phyloP scores from a whole-genome alignment of 2,797 vertebrate species.

The Sardinella longiceps region DNA sequence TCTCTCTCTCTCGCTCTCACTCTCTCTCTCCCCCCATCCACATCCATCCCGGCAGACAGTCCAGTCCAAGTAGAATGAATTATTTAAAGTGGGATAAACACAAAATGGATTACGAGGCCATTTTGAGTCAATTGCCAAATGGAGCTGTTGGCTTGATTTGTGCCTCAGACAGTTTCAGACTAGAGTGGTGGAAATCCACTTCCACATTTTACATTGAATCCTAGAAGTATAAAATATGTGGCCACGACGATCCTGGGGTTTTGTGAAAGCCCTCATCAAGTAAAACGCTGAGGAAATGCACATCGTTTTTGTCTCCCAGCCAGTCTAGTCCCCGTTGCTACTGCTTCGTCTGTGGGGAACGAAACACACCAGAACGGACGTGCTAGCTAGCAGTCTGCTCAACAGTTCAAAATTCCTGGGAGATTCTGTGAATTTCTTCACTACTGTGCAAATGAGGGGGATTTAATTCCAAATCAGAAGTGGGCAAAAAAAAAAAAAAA shows the following conservation, averaged over 20 bases:
- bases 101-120: neutral
- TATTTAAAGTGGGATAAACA: neutral
- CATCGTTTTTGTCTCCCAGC: neutral
- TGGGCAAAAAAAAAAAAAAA: too few species aligned
- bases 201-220: neutral
- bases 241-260: neutral
- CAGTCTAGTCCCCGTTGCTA: neutral
- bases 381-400: neutral
- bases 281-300: neutral
- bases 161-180: conserved; percentile 3
- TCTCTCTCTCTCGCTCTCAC: too few species aligned
- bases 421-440: neutral
- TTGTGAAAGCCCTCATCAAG: conserved; percentile 6
- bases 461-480: neutral
- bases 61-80: neutral
- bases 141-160: neutral
- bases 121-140: neutral
- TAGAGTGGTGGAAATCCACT: neutral
- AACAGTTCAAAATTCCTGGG: neutral
- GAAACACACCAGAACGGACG: neutral
- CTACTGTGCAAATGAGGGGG: conserved; percentile 10
- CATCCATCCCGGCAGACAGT: neutral
- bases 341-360: neutral
- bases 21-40: too few species aligned
- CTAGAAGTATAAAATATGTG: neutral